Base-by-base conservation (phyloP, 2,113 vertebrate genomes). In the Phrynosoma blainvillii region DNA sequence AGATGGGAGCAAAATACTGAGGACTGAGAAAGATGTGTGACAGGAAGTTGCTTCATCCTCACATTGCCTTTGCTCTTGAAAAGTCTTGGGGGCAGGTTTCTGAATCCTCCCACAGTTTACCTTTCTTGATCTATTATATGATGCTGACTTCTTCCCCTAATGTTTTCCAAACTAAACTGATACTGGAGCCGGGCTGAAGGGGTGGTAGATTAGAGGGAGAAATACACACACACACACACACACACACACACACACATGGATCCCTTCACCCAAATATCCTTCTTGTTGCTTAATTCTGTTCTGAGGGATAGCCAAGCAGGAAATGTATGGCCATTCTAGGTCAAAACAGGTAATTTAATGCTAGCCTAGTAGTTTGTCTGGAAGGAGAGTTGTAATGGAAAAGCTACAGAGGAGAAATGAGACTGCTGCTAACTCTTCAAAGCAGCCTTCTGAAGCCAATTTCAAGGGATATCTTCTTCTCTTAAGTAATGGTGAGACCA, bases 281-380 rank as follows among this genome's bases (percentile, higher is more conserved):
- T 47, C 27, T 74, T 36, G 32, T 18, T 74, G 32, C 32, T 74
- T 74, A n/a, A 18, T n/a, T n/a, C 16, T 71, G 85, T 56, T 88
- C 89, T 84, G 87, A 90, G 92, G 89, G 23, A 54, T 89, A 54
- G 85, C 81, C 47, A 88, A 88, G 82, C 8, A 16, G 54, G 70
- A 52, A n/a, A 59, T 68, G 23, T 16, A 36, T 27, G 23, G 54
- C 56, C 1, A 40, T 75, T 79, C 14, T 16, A 16, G 30, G 47
- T 59, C 42, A 70, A 79, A 16, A 18, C 59, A 62, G 10, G 59
- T 62, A 20, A 1, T 18, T 62, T 47, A 16, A 62, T 62, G 18
- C 8, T 68, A 68, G 66, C 66, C 30, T 20, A 52, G 21, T 27
- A 86, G 47, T 30, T 71, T 71, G 66, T 71, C 42, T 71, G 25